These are phyloP conservation scores for Parthenolecanium corni DNA, from an alignment of 2,888 invertebrate genomes.

Conservation along the genomic window DNA sequence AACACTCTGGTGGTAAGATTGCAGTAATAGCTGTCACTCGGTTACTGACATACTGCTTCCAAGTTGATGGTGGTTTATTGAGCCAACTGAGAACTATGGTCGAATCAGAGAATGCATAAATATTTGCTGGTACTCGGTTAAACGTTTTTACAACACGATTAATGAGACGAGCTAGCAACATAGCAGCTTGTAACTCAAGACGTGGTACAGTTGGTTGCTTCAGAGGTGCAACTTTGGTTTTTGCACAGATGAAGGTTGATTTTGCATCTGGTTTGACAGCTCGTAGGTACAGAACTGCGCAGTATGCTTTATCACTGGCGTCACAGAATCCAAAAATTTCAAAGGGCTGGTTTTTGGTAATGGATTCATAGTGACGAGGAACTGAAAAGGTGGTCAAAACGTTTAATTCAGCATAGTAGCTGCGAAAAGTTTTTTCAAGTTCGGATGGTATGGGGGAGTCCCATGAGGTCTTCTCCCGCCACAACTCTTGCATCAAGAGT, in stretches of 20 bases:
- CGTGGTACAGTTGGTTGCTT: constrained; percentile 29
- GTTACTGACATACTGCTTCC: not conserved
- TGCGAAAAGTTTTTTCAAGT: not conserved
- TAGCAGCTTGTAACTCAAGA: constrained; percentile 30
- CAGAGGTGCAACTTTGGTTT: constrained; percentile 29
- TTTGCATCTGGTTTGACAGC: constrained; percentile 23
- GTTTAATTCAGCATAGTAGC: constrained; percentile 1
- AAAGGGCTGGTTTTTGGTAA: not conserved
- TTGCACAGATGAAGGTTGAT: constrained; percentile 50
- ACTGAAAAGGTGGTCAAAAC: constrained; percentile 7
- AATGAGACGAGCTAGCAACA: constrained; percentile 28
- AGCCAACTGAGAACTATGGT: constrained; percentile 13
- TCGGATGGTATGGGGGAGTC: not conserved
- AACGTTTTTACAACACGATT: constrained; percentile 1
- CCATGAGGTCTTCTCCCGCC: not conserved
- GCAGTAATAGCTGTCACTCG: not conserved
- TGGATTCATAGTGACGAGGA: constrained; percentile 1
- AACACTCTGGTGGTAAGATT: not conserved
- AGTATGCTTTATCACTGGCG: constrained; percentile 29
- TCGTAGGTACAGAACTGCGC: constrained; percentile 29
- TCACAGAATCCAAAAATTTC: constrained; percentile 31
- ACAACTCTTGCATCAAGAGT: constrained; percentile 10
- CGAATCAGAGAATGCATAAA: constrained; percentile 11
- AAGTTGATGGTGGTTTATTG: not conserved
- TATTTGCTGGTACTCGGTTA: not conserved